Evolutionary conservation across 2,888 invertebrate species (phyloP).

Genomic region (Physocephala rufipes): DNA sequence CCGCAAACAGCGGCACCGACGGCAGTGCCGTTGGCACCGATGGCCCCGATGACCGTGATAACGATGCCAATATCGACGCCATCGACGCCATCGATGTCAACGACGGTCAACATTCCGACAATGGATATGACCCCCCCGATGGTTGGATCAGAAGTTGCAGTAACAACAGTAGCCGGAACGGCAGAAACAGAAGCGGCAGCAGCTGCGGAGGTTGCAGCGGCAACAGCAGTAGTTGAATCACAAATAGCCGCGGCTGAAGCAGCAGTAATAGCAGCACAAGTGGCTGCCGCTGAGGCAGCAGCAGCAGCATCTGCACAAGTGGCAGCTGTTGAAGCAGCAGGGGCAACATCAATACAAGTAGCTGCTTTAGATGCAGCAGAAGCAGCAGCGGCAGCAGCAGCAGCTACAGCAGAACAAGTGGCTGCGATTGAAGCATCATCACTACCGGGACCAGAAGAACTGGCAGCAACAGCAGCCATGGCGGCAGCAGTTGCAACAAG

Average conservation of each 20-base stretch:
- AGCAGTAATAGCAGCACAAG: conserved; percentile 8
- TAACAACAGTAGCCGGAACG: not conserved
- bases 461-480: not conserved
- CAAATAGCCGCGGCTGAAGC: not conserved
- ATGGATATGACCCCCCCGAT: not conserved
- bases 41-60: conserved; percentile 1
- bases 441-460: not conserved
- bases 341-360: not conserved
- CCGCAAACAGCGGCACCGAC: conserved; percentile 11
- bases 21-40: not conserved
- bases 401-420: not conserved
- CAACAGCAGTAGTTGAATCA: not conserved
- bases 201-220: conserved; percentile 20
- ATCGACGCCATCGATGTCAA: conserved; percentile 24
- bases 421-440: not conserved
- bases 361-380: not conserved
- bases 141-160: conserved; percentile 1
- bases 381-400: not conserved
- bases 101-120: not conserved
- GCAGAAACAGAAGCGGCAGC: conserved; percentile 2
- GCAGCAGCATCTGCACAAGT: conserved; percentile 42
- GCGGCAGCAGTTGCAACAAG: conserved; percentile 37
- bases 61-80: conserved; percentile 15
- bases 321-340: conserved; percentile 14
- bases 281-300: conserved; percentile 32